A percentile compares a stretch with the other conserved stretches of the same genome.
Evolutionary conservation across 2,888 invertebrate genomes (phyloP).

Genomic region (Yponomeuta cagnagella): DNA sequence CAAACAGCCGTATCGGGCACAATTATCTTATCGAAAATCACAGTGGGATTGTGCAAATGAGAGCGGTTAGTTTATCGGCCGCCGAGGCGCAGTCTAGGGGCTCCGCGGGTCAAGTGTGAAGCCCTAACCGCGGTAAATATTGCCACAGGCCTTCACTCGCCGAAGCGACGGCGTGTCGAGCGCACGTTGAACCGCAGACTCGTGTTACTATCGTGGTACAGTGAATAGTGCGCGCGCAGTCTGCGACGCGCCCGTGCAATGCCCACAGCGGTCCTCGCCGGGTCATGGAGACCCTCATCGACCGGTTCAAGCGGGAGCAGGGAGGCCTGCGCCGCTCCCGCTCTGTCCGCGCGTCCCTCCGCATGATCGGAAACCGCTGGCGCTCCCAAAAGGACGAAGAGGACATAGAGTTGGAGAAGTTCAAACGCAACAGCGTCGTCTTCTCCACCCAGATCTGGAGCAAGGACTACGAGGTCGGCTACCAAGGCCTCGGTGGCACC

Average conservation of each 20-base stretch:
- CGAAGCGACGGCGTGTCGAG: conserved; percentile 58
- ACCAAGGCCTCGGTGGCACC: conserved; percentile 64
- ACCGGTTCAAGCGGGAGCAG: conserved; percentile 69
- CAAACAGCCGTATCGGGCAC: conserved; percentile 44
- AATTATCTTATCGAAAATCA: conserved; percentile 58
- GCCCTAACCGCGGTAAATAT: background rate
- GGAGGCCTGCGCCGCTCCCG: conserved; percentile 77
- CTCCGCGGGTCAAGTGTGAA: conserved; percentile 33
- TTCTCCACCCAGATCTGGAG: conserved; percentile 59
- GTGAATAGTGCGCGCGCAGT: conserved; percentile 53
- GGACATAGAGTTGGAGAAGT: conserved; percentile 42
- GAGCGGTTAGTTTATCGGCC: conserved; percentile 54
- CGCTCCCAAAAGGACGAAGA: conserved; percentile 65
- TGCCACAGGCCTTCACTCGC: conserved; percentile 59
- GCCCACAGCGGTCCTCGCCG: conserved; percentile 53
- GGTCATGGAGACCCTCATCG: conserved; percentile 73
- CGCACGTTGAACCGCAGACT: conserved; percentile 60
- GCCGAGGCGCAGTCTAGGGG: conserved; percentile 35
- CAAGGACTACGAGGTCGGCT: conserved; percentile 61
- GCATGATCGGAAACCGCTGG: conserved; percentile 79
- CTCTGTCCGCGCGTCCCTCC: conserved; percentile 82
- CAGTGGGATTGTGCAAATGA: conserved; percentile 62
- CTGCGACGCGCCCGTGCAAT: conserved; percentile 65
- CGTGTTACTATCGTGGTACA: conserved; percentile 69
- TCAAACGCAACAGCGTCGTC: conserved; percentile 54